These are phyloP conservation scores for Pedionomus torquatus DNA, from an alignment of 2,113 vertebrate genomes.

Conservation along the genomic window DNA sequence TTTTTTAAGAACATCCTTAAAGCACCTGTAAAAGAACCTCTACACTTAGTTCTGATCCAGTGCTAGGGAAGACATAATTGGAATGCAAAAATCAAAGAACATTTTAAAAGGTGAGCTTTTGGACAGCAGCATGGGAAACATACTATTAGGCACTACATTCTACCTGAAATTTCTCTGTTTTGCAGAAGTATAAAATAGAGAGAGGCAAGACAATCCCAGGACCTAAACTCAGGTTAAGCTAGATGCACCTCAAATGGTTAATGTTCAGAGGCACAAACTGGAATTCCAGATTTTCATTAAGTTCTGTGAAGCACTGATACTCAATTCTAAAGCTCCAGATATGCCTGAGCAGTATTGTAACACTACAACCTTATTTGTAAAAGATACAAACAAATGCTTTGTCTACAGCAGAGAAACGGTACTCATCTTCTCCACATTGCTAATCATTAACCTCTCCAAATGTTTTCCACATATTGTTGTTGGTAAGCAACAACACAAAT, in stretches of 20 bases:
- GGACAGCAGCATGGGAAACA: background rate
- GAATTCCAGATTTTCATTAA: background rate
- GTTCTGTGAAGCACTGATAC: background rate
- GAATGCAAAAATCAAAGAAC: background rate
- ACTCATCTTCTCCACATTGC: background rate
- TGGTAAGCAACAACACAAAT: background rate
- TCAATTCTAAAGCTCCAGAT: background rate
- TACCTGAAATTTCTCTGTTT: background rate
- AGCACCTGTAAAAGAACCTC: background rate
- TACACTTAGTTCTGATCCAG: background rate
- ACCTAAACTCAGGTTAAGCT: background rate
- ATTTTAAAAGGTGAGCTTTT: background rate
- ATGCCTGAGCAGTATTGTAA: background rate
- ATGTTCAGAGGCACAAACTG: background rate
- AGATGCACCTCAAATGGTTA: background rate
- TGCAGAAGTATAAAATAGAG: background rate
- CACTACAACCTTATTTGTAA: background rate
- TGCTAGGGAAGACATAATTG: background rate
- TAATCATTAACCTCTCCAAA: slow-evolving; percentile 10
- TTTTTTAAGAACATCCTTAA: background rate
- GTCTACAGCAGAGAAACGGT: background rate
- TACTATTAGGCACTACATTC: background rate
- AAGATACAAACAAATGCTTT: background rate
- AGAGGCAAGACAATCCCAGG: background rate
- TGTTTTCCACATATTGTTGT: background rate